These are phyloP conservation scores for Lasioglossum baleicum DNA, from an alignment of 1,140 invertebrate species.

Conservation along the genomic window DNA sequence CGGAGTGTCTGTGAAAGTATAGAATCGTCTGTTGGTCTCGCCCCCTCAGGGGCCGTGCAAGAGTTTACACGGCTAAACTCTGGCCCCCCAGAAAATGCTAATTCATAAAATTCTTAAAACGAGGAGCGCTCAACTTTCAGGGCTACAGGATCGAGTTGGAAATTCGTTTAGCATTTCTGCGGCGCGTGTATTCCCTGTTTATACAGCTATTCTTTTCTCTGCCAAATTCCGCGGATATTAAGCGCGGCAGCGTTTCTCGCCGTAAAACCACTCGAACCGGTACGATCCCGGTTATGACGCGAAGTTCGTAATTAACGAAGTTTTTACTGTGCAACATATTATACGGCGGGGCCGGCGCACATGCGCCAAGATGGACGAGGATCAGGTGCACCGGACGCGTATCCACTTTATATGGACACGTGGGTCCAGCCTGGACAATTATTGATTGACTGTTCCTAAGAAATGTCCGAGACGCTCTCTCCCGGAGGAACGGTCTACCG, in stretches of 20 bases:
- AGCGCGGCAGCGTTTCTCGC: background rate
- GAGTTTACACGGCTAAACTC: background rate
- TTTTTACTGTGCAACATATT: background rate
- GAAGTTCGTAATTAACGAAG: background rate
- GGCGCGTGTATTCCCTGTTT: too few relatives aligned
- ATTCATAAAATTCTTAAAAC: too few relatives aligned
- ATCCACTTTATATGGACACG: constrained; percentile 46
- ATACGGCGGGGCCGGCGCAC: background rate
- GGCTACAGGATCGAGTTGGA: too few relatives aligned
- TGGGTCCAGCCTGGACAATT: constrained; percentile 37
- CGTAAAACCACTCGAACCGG: background rate
- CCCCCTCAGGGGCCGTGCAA: too few relatives aligned
- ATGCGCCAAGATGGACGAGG: constrained; percentile 30
- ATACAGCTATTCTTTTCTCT: background rate
- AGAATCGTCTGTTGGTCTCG: background rate
- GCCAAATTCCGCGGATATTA: background rate
- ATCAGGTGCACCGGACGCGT: constrained; percentile 16
- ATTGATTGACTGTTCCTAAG: constrained; percentile 55
- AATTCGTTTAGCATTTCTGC: too few relatives aligned
- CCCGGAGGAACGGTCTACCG: constrained; percentile 14
- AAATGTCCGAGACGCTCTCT: constrained; percentile 30
- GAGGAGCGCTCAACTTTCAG: background rate
- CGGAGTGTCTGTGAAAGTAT: background rate
- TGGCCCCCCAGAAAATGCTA: background rate
- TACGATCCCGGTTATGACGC: background rate